Base-by-base conservation (phyloP, 92 coral and sea anemone species). In the Phenganax subtilis region DNA sequence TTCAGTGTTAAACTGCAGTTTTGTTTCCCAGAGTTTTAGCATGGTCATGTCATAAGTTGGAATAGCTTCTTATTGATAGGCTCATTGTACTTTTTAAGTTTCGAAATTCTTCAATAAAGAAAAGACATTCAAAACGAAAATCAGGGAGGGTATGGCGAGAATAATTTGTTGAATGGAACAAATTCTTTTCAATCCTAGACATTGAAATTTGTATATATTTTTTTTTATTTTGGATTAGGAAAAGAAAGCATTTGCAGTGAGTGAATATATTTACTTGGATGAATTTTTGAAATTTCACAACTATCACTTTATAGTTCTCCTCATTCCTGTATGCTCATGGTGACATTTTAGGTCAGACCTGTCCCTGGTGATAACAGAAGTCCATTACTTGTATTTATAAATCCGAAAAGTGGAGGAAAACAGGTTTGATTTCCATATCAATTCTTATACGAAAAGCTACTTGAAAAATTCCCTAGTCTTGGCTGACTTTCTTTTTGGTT, bases 361-460 rank as follows among this genome's bases (percentile, higher is more conserved):
- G 92, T 93, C 57, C 96, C 97, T 11, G 88, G 96, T 7, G 97
- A 91, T 52, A 90, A 86, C 75, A 88, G 91, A 61, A 87, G 85
- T 80, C 99, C 99, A n/a, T 83, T 96, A 4, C 91, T 96, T 25
- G 96, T 96, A 44, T 96, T 96, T 55, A 92, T 96, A 8, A 96
- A 96, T 83, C 99, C 99, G 29, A 96, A 87, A 76, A 96, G 99
- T 89, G 99, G 99, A 10, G 99, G 99, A 20, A 96, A 92, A 55
- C 97, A 92, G 92, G 97, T 91, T 12, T 27, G 72, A 12, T 66
- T n/a, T 6, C 6, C 5, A 7, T 20, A n/a, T 20, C 69, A 11
- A 15, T 9, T 5, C 52, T 52, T 11, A 11, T 16, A 20, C 11
- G n/a, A 27, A 0, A 59, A 59, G 16, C 7, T n/a, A 6, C 65